A percentile compares a stretch with the other conserved stretches of the same genome.
Evolutionary conservation across 2,888 invertebrate species (phyloP).

Genomic region (Balanococcus diminutus): DNA sequence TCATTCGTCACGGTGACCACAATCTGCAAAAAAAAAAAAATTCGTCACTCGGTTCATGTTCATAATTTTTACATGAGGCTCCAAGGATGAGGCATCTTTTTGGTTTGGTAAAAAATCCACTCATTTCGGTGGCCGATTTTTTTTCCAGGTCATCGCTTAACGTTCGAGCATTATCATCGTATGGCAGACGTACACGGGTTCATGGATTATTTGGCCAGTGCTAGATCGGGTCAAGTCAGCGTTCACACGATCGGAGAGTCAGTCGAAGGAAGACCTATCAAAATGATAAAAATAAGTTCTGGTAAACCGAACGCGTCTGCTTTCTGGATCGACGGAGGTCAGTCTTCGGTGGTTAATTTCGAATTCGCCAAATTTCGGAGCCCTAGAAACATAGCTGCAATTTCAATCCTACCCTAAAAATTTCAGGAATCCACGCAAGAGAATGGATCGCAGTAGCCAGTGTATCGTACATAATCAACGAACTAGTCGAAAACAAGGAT

Average conservation of each 20-base stretch:
- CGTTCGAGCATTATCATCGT: slow-evolving; percentile 80
- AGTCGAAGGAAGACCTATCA: slow-evolving; percentile 75
- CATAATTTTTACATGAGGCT: too few relatives aligned
- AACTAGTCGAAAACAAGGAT: slow-evolving; percentile 73
- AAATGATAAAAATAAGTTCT: slow-evolving; percentile 64
- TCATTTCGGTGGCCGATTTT: not conserved
- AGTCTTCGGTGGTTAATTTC: not conserved
- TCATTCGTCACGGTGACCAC: too few relatives aligned
- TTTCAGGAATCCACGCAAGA: slow-evolving; percentile 77
- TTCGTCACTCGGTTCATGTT: too few relatives aligned
- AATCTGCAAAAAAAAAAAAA: too few relatives aligned
- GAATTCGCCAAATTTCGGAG: not conserved
- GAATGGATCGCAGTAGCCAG: slow-evolving; percentile 88
- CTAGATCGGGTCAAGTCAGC: slow-evolving; percentile 75
- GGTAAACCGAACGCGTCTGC: slow-evolving; percentile 59
- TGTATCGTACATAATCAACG: slow-evolving; percentile 76
- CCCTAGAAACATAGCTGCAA: not conserved
- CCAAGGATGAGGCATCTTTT: not conserved
- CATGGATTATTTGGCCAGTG: slow-evolving; percentile 72
- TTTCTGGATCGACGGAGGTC: slow-evolving; percentile 65
- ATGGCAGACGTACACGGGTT: slow-evolving; percentile 73
- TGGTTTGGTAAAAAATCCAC: not conserved
- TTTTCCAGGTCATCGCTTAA: slow-evolving; percentile 67
- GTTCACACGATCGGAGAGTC: slow-evolving; percentile 77
- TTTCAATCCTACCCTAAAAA: too few relatives aligned